Evolutionary conservation across 2,797 vertebrate species (phyloP), one percentile per base, ranked within the genome.

Genomic region (Galago senegalensis): DNA sequence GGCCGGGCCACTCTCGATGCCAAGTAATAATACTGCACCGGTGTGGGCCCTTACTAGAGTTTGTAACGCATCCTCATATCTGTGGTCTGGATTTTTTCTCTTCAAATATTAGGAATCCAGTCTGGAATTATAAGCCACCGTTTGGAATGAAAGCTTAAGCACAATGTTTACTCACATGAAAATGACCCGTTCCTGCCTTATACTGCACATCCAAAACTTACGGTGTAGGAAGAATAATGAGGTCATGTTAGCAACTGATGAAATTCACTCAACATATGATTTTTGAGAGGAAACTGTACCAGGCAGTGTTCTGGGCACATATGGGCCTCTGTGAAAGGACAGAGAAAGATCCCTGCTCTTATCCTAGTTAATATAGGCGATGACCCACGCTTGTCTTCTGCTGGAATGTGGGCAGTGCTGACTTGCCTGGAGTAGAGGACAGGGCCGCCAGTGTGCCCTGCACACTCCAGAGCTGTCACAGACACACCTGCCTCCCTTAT

Each of bases 181-280:
- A 87, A 7, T 67, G 97, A 89, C 76, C 27, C 43, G 17, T 91
- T 96, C 73, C 65, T 82, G 46, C 61, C 88, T 43, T 87, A 88
- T 63, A 76, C 87, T 83, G 83, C 67, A 80, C 93, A 81, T 25
- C 67, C 87, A 21, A 31, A 53, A 46, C 89, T 88, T 84, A 72
- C 96, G 95, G 93, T 20, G 4, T 61, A 37, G 82, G 93, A 88
- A 93, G 84, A 85, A 94, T 87, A 72, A 96, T 53, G 70, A 81
- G 70, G 61, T 93, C 94, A 91, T 86, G 82, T 75, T 93, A 97
- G 92, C 10, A 63, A 67, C 56, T 83, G 79, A 95, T 91, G 43
- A 53, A 20, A 77, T n/a, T 27, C 58, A 61, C n/a, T 80, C 61
- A 37, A n/a, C 49, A 65, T 43, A 4, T 40, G 37, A 56, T 9